Base-by-base conservation (phyloP, 2,888 invertebrate genomes). In the Mesoligia furuncula region DNA sequence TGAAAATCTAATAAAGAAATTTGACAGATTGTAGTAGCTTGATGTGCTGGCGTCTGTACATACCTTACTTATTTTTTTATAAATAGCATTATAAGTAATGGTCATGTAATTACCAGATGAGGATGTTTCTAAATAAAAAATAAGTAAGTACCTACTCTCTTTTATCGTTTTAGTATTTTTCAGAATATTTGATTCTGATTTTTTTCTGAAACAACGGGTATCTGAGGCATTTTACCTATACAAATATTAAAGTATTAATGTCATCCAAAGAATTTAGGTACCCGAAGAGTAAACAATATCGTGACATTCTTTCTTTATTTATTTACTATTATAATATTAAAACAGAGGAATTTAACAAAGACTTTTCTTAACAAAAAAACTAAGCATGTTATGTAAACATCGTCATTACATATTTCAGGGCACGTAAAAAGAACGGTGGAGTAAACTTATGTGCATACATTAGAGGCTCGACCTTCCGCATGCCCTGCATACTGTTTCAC, bases 401-500 rank as follows among this genome's bases (percentile, higher is more conserved):
- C 2, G 27, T 11, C 57, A 57, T 39, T 9, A 27, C 39, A 75
- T 78, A 82, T 85, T 85, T 75, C 83, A 75, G 72, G 51, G 78
- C 78, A 85, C 57, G 74, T 79, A 67, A 85, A 81, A 81, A 80
- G 51, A 39, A 15, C 45, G 54, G 62, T 20, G 15, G 39, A 70
- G 48, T 48, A 76, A 75, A 75, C 66, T 76, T 73, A 77, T 74
- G 79, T 73, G 86, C 83, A 84, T 84, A 85, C 24, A 84, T 85
- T 79, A 84, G 85, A 42, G 42, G 65, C 62, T 2, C 24, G 65
- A 27, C 73, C 75, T 81, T 73, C 54, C 85, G 77, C 84, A 61
- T 69, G 65, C 84, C 84, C 51, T 77, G 84, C 86, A 83, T 84
- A 73, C 75, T 69, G 83, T 83, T 73, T 73, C 17, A 76, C 71